Conservation (phyloP, 2,888 invertebrate genomes). For the Asteroscopus sphinx region DNA sequence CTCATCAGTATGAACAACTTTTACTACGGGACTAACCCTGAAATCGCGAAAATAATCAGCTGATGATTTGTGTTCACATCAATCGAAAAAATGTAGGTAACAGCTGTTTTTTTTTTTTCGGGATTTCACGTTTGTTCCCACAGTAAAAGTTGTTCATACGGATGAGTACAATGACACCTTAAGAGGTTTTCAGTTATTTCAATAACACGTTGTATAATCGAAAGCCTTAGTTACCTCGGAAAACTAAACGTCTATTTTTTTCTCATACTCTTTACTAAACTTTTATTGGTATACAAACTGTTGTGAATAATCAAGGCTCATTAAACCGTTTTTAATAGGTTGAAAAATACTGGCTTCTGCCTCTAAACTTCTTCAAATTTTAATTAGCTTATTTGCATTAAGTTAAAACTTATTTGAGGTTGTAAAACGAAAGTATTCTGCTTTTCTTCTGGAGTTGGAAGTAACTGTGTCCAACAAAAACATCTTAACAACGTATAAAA, state of each 20-base stretch:
- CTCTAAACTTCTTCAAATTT: constrained; percentile 35
- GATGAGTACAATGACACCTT: too few relatives aligned
- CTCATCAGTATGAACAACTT: too few relatives aligned
- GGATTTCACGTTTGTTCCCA: too few relatives aligned
- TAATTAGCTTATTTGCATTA: constrained; percentile 51
- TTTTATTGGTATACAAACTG: constrained; percentile 27
- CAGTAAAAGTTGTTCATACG: too few relatives aligned
- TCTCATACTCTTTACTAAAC: constrained; percentile 12
- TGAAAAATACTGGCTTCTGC: constrained; percentile 27
- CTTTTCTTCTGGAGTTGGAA: constrained; percentile 39
- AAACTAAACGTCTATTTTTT: constrained; percentile 5
- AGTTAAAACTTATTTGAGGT: constrained; percentile 42
- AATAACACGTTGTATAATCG: too few relatives aligned
- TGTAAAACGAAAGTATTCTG: constrained; percentile 38
- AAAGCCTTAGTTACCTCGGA: too few relatives aligned
- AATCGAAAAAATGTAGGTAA: too few relatives aligned
- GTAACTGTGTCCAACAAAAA: constrained; percentile 32
- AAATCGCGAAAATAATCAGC: too few relatives aligned
- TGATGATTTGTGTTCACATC: too few relatives aligned
- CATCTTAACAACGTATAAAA: background rate
- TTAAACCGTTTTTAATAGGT: constrained; percentile 39
- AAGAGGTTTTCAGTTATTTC: too few relatives aligned
- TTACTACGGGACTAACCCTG: too few relatives aligned
- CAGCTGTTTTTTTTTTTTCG: too few relatives aligned
- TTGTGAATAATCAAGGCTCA: constrained; percentile 37